Percentiles rank a stretch among this genome's conserved stretches.
These are phyloP conservation scores for Masnerella sp. DNA, from an alignment of 2,888 invertebrate species.

Conservation along the genomic window DNA sequence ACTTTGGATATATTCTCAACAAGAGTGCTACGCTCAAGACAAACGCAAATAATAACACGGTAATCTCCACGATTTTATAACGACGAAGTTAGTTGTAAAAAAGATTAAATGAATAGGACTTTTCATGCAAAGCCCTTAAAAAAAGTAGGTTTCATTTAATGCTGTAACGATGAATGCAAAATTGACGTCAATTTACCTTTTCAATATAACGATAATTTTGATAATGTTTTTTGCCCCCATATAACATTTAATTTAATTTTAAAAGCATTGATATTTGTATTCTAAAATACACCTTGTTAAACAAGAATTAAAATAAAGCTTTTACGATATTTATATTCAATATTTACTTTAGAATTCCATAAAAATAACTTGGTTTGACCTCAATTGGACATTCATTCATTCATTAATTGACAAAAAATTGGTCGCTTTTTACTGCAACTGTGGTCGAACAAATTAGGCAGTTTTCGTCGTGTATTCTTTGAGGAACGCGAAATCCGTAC, in stretches of 20 bases:
- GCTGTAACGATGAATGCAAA: slow-evolving; percentile 15
- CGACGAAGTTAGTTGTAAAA: slow-evolving; percentile 29
- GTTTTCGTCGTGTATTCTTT: slow-evolving; percentile 15
- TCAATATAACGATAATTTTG: no score
- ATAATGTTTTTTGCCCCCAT: no score
- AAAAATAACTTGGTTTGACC: no score
- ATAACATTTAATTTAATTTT: no score
- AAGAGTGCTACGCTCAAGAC: slow-evolving; percentile 45
- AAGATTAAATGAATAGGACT: slow-evolving; percentile 25
- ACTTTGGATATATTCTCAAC: slow-evolving; percentile 63
- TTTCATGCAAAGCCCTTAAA: slow-evolving; percentile 5
- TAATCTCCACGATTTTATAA: slow-evolving; percentile 70
- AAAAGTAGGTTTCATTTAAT: no score
- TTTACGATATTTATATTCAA: no score
- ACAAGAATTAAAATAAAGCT: no score
- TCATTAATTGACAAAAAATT: slow-evolving; percentile 31
- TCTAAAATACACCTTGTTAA: no score
- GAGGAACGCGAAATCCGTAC: slow-evolving; percentile 27
- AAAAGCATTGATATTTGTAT: no score
- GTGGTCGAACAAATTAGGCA: slow-evolving; percentile 13
- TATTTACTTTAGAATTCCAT: no score
- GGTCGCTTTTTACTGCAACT: neutral
- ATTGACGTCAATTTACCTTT: slow-evolving; percentile 9
- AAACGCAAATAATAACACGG: slow-evolving; percentile 51
- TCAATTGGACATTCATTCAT: slow-evolving; percentile 12